A percentile compares a stretch with the other conserved stretches of the same genome.
Evolutionary conservation across 2,888 invertebrate genomes (phyloP).

Genomic region (Lasioglossum zephyrum): DNA sequence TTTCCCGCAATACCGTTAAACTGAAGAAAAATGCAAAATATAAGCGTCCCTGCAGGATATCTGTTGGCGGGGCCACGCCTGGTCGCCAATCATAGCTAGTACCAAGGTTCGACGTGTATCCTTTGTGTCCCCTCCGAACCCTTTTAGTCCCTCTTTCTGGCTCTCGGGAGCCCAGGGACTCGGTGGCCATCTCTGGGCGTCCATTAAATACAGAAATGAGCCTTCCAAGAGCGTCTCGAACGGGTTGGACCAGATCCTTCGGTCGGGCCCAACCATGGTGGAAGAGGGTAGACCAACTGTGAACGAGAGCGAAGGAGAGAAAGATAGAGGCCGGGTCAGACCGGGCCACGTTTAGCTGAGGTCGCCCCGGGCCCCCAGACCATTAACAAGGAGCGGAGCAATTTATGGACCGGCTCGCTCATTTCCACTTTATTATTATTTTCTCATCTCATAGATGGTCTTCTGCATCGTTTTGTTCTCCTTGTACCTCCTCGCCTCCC

Average conservation of each 20-base stretch:
- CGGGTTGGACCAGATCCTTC: slow-evolving; percentile 78
- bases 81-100: slow-evolving; percentile 78
- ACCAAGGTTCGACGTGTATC: slow-evolving; percentile 74
- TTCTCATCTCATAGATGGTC: slow-evolving; percentile 83
- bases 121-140: slow-evolving; percentile 78
- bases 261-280: slow-evolving; percentile 58
- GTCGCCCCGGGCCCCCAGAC: slow-evolving; percentile 82
- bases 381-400: slow-evolving; percentile 84
- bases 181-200: slow-evolving; percentile 82
- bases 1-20: background rate
- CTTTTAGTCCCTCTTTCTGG: slow-evolving; percentile 70
- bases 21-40: slow-evolving; percentile 14
- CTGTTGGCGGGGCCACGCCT: slow-evolving; percentile 77
- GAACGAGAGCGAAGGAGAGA: slow-evolving; percentile 47
- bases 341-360: slow-evolving; percentile 81
- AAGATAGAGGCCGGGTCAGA: slow-evolving; percentile 78
- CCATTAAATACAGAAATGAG: slow-evolving; percentile 83
- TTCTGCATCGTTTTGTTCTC: slow-evolving; percentile 79
- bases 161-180: slow-evolving; percentile 70
- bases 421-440: slow-evolving; percentile 84
- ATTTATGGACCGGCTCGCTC: slow-evolving; percentile 84
- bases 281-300: slow-evolving; percentile 55
- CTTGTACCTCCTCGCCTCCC: slow-evolving; percentile 60
- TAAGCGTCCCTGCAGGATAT: slow-evolving; percentile 58
- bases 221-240: slow-evolving; percentile 79